A percentile compares a stretch with the other conserved stretches of the same genome.
These are phyloP conservation scores for Brachirus orientalis DNA, from an alignment of 2,113 vertebrate genomes.

Conservation along the genomic window DNA sequence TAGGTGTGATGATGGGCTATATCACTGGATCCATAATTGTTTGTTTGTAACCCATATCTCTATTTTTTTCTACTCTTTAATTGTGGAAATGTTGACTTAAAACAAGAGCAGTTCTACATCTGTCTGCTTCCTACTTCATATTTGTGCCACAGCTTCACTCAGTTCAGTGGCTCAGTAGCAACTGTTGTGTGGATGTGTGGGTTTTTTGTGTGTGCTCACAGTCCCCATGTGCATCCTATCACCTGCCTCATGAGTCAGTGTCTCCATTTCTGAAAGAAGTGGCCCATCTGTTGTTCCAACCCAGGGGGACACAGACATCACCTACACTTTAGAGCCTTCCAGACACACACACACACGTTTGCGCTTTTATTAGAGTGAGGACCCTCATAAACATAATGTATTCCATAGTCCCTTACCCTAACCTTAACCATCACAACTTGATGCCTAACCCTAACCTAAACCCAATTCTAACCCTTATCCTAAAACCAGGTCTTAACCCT, in stretches of 20 bases:
- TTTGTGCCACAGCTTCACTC: background rate
- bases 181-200: background rate
- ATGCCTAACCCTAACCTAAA: no score
- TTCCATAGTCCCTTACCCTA: no score
- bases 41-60: no score
- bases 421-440: no score
- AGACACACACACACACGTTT: constrained; percentile 33
- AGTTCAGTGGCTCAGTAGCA: background rate
- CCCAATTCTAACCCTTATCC: no score
- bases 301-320: constrained; percentile 54
- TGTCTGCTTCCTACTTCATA: background rate
- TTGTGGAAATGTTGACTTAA: no score
- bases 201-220: background rate
- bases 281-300: constrained; percentile 64
- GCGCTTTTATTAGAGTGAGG: no score
- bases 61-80: no score
- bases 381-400: no score
- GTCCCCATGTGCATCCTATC: constrained; percentile 41
- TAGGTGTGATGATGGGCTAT: background rate
- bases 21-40: no score
- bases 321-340: constrained; percentile 47
- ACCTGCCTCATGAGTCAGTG: constrained; percentile 62
- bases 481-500: no score
- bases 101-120: background rate
- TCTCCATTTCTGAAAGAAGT: constrained; percentile 56